Percentiles rank a stretch among this genome's conserved stretches.
phyloP scores from a whole-genome alignment of 2,888 invertebrate genomes.

The Herminia tarsipennalis region DNA sequence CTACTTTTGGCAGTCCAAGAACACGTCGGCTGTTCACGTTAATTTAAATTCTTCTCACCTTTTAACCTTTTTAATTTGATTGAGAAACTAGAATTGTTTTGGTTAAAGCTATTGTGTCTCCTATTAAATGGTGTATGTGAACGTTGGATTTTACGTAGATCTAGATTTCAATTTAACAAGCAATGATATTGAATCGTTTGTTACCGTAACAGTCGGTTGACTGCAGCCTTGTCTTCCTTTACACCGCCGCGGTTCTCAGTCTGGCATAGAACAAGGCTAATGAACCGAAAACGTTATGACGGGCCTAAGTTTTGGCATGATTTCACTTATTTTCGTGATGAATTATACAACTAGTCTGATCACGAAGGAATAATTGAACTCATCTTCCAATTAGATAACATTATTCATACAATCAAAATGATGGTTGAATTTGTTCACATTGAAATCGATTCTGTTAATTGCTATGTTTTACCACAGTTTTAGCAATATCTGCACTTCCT shows the following conservation, averaged over 20 bases:
- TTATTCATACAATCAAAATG: constrained; percentile 34
- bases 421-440: too few relatives aligned
- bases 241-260: constrained; percentile 64
- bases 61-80: constrained; percentile 73
- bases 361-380: constrained; percentile 63
- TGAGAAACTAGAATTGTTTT: constrained; percentile 59
- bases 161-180: constrained; percentile 32
- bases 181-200: constrained; percentile 63
- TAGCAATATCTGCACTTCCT: constrained; percentile 42
- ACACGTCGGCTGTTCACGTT: constrained; percentile 54
- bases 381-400: constrained; percentile 55
- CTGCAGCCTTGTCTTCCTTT: constrained; percentile 75
- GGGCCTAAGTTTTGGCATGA: constrained; percentile 64
- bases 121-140: constrained; percentile 27
- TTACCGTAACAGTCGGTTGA: constrained; percentile 68
- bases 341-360: constrained; percentile 55
- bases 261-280: constrained; percentile 66
- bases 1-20: constrained; percentile 60
- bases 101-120: constrained; percentile 56
- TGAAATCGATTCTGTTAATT: too few relatives aligned
- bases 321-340: constrained; percentile 73
- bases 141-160: constrained; percentile 17
- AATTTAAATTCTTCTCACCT: constrained; percentile 77
- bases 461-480: constrained; percentile 36
- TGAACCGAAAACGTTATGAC: constrained; percentile 69